Evolutionary conservation across 2,888 invertebrate species (phyloP), one percentile per base, ranked within the genome.

Genomic region (Pristionchus entomophagus): DNA sequence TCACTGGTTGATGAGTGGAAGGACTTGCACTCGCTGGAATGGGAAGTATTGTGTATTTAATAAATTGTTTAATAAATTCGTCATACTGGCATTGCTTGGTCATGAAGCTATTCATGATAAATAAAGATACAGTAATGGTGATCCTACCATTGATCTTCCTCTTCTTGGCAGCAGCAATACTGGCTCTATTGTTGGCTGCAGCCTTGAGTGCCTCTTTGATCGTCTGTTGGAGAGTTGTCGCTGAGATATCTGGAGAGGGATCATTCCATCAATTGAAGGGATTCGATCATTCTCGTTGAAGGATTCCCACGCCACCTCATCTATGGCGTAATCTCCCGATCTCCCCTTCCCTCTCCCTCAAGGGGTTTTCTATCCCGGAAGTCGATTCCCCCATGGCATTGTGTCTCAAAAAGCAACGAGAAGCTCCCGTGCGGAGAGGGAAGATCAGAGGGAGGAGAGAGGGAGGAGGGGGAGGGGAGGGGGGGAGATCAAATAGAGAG

Each of bases 201-300:
- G 88, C 89, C 73, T 88, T 88, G 69, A 92, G 87, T 14, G 92
- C 92, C 45, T 92, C 92, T 82, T 92, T 91, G 59, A 92, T 81
- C 65, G 91, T 91, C 84, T 91, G 89, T 59, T 91, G 90, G 26
- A 91, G 86, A n/a, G 83, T 65, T 29, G 83, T 65, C 38, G 82
- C 38, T 4, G 82, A 81, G 26, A 88, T 78, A 53, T 88, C 88
- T 49, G 86, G 14, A 80, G 49, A 0, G 12, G 6, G 29, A n/a
- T n/a, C n/a, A n/a, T n/a, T 45, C 45, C 45, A 45, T 45, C 45
- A 6, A 45, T 45, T n/a, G n/a, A n/a, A n/a, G n/a, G n/a, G n/a
- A n/a, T n/a, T n/a, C n/a, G n/a, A n/a, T n/a, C n/a, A n/a, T n/a
- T n/a, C n/a, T n/a, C n/a, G n/a, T n/a, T n/a, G n/a, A n/a, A n/a